A percentile compares a stretch with the other conserved stretches of the same genome.
phyloP scores from a whole-genome alignment of 2,797 vertebrate species.

The Neostethus bicornis region DNA sequence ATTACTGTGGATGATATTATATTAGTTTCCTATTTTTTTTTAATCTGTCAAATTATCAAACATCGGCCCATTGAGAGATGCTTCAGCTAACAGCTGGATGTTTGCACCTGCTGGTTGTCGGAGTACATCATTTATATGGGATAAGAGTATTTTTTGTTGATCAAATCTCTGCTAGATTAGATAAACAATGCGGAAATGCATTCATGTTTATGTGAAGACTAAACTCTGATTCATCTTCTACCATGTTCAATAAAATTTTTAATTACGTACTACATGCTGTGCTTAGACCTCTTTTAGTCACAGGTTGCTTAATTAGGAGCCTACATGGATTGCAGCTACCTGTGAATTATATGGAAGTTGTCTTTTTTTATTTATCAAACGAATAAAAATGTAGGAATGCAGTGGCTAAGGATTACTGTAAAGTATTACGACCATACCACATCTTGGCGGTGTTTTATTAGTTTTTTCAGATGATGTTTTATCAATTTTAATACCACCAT shows the following conservation, averaged over 20 bases:
- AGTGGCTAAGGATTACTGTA: background rate
- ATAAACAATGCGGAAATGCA: slow-evolving; percentile 20
- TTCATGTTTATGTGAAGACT: slow-evolving; percentile 21
- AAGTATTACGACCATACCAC: too few relatives aligned
- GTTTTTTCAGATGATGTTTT: too few relatives aligned
- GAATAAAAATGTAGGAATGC: background rate
- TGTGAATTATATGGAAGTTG: background rate
- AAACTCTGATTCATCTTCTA: slow-evolving; percentile 16
- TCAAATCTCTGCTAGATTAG: slow-evolving; percentile 26
- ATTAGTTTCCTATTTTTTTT: slow-evolving; percentile 44
- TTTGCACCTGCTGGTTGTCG: slow-evolving; percentile 52
- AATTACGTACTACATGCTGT: background rate
- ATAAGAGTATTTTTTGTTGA: slow-evolving; percentile 44
- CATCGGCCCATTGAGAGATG: slow-evolving; percentile 36
- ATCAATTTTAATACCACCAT: too few relatives aligned
- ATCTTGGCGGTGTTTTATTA: too few relatives aligned
- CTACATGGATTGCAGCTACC: background rate
- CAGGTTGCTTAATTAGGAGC: background rate
- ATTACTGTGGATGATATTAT: slow-evolving; percentile 38
- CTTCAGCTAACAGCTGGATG: slow-evolving; percentile 65
- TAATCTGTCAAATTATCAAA: slow-evolving; percentile 57
- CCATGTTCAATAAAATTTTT: slow-evolving; percentile 5
- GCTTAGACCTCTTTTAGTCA: background rate
- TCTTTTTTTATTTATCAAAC: background rate
- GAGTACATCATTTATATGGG: slow-evolving; percentile 28